phyloP scores from a whole-genome alignment of 23 tunicate species.

The Trididemnum clinides region DNA sequence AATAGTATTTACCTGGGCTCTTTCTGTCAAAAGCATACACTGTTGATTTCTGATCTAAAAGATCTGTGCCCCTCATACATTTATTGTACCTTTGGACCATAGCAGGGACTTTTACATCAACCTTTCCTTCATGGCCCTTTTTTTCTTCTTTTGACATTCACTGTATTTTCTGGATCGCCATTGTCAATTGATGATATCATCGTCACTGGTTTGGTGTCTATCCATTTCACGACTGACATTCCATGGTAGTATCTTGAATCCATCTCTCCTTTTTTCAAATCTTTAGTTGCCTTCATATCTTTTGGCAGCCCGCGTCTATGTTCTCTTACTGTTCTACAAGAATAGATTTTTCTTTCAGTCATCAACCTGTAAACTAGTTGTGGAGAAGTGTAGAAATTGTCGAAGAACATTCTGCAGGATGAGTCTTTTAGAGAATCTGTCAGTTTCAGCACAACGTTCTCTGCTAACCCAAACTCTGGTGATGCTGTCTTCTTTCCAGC shows the following conservation, averaged over 20 bases:
- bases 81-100: constrained; percentile 21
- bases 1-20: constrained; percentile 6
- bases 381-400: constrained; percentile 16
- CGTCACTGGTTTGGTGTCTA: not conserved
- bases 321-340: constrained; percentile 12
- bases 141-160: not conserved
- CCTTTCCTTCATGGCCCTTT: constrained; percentile 5
- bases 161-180: not conserved
- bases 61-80: constrained; percentile 2
- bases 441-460: constrained; percentile 10
- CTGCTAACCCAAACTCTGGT: not conserved
- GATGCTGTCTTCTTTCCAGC: not conserved
- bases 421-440: not conserved
- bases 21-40: constrained; percentile 4
- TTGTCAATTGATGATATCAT: constrained; percentile 6
- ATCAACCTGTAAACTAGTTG: not conserved
- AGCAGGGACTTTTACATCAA: not conserved
- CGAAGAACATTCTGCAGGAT: not conserved
- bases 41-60: not conserved
- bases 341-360: not conserved
- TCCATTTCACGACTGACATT: constrained; percentile 1
- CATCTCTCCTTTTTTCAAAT: not conserved
- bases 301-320: not conserved
- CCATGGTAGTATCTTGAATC: constrained; percentile 5
- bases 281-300: not conserved